phyloP scores from a whole-genome alignment of 1,140 invertebrate genomes.

The Diorhabda elongata region DNA sequence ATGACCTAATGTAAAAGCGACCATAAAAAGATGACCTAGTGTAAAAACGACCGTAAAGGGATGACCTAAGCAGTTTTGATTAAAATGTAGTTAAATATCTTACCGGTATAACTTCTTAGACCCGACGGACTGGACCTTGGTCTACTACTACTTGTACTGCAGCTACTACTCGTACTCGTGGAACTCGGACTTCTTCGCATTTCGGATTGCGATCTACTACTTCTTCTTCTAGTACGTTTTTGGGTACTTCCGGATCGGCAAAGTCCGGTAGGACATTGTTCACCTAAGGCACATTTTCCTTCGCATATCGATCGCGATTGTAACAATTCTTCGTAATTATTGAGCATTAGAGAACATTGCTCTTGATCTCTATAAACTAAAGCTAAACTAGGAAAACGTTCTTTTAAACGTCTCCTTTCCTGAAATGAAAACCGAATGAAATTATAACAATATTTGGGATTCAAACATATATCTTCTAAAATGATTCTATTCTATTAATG shows the following conservation, averaged over 20 bases:
- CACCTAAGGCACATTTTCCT: conserved; percentile 77
- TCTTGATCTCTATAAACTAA: conserved; percentile 69
- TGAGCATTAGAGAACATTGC: conserved; percentile 69
- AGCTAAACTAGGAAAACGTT: conserved; percentile 75
- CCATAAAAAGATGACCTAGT: no score
- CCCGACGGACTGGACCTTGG: conserved; percentile 69
- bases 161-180: conserved; percentile 56
- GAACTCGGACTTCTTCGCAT: conserved; percentile 45
- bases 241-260: conserved; percentile 49
- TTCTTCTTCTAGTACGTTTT: conserved; percentile 54
- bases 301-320: conserved; percentile 76
- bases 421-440: conserved; percentile 43
- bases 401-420: conserved; percentile 77
- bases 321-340: conserved; percentile 75
- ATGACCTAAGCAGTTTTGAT: background rate
- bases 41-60: no score
- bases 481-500: no score
- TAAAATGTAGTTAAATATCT: conserved; percentile 23
- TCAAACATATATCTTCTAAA: no score
- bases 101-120: conserved; percentile 68
- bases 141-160: conserved; percentile 57
- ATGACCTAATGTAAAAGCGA: no score
- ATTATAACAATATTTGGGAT: background rate
- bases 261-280: conserved; percentile 75
- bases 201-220: conserved; percentile 35